Percentiles rank a stretch among this genome's conserved stretches.
Conservation (phyloP, 1,140 invertebrate species). For the Drosophila funebris region DNA sequence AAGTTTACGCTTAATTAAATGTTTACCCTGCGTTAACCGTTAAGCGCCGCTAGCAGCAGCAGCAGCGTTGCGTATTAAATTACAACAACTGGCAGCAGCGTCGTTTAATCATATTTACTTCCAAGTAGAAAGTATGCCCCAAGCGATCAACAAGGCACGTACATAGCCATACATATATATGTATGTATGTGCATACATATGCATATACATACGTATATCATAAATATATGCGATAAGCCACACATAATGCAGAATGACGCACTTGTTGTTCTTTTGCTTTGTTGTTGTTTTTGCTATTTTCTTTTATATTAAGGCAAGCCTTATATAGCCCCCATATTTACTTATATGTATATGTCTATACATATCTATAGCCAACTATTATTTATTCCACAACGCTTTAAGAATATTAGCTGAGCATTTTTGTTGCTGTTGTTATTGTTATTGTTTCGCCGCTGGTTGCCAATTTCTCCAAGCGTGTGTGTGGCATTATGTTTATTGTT, state of each 20-base stretch:
- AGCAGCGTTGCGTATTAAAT: not conserved
- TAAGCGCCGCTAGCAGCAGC: slow-evolving; percentile 34
- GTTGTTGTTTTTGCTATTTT: slow-evolving; percentile 24
- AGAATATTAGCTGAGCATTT: slow-evolving; percentile 58
- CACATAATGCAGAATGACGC: slow-evolving; percentile 70
- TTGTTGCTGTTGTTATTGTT: not conserved
- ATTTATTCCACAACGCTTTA: slow-evolving; percentile 12
- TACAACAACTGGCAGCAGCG: slow-evolving; percentile 24
- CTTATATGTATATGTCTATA: not conserved
- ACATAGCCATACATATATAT: not conserved
- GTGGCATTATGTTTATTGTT: slow-evolving; percentile 71
- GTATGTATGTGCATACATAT: slow-evolving; percentile 9
- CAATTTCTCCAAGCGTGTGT: slow-evolving; percentile 52
- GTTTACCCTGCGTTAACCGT: slow-evolving; percentile 62
- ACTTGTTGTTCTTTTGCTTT: slow-evolving; percentile 57
- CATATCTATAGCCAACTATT: slow-evolving; percentile 4
- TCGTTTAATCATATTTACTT: slow-evolving; percentile 69
- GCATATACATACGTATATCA: not conserved
- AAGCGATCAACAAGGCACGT: slow-evolving; percentile 32
- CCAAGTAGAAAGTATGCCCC: slow-evolving; percentile 46
- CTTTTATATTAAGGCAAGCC: slow-evolving; percentile 11
- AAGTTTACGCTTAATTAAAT: slow-evolving; percentile 79
- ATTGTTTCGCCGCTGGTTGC: slow-evolving; percentile 46
- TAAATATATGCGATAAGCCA: slow-evolving; percentile 42
- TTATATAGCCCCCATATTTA: slow-evolving; percentile 34